Conservation (phyloP, 1,140 invertebrate genomes). For the Drosophila sp. region DNA sequence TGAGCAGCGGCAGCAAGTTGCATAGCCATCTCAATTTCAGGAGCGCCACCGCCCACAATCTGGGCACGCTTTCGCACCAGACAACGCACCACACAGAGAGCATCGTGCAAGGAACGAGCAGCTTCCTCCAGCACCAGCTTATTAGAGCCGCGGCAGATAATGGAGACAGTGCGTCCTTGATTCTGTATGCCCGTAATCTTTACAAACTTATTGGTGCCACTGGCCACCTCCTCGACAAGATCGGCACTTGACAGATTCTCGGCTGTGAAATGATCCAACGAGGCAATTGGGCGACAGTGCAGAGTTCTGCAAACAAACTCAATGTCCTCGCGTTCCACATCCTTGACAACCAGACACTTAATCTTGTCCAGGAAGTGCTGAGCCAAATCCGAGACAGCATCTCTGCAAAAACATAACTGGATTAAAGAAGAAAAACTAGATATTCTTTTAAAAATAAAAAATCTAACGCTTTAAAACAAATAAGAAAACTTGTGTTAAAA, state of each 20-base stretch:
- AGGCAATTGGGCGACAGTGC: constrained; percentile 98
- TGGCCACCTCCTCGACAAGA: constrained; percentile 96
- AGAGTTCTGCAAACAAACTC: constrained; percentile 98
- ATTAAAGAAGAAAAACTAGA: too few relatives aligned
- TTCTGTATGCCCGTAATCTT: constrained; percentile 97
- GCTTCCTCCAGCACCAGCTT: constrained; percentile 98
- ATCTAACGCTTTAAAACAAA: too few relatives aligned
- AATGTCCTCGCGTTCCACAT: constrained; percentile 99
- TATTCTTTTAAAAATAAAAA: too few relatives aligned
- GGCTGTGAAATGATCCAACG: constrained; percentile 97
- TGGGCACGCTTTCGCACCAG: constrained; percentile 96
- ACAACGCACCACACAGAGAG: constrained; percentile 98
- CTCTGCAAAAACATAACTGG: constrained; percentile 80
- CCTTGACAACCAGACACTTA: constrained; percentile 99
- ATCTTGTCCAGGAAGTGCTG: constrained; percentile 99
- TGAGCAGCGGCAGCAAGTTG: constrained; percentile 93
- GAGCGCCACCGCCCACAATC: constrained; percentile 98
- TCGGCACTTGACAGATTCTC: constrained; percentile 97
- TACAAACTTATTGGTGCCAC: constrained; percentile 96
- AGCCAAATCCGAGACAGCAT: constrained; percentile 98
- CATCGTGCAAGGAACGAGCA: constrained; percentile 98
- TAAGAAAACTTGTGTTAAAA: too few relatives aligned
- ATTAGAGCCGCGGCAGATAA: constrained; percentile 98
- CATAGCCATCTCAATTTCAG: constrained; percentile 97
- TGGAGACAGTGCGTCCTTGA: constrained; percentile 95